Conservation (phyloP, 1,140 invertebrate species). For the Bombus picipes region DNA sequence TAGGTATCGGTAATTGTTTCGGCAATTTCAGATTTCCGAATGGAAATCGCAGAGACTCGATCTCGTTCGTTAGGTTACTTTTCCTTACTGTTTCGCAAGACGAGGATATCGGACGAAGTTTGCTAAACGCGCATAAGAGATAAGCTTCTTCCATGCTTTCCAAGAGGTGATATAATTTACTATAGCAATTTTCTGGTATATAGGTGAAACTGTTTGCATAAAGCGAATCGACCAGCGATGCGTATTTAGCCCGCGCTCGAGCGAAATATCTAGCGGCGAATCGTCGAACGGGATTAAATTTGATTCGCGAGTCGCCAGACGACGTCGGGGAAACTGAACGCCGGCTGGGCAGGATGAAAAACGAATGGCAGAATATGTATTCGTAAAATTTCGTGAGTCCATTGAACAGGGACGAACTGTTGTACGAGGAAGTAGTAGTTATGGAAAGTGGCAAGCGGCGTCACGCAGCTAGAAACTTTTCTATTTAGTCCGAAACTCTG, state of each 20-base stretch:
- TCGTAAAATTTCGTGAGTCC: not conserved
- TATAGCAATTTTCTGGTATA: not conserved
- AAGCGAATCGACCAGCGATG: not conserved
- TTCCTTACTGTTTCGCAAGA: not conserved
- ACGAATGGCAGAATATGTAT: not conserved
- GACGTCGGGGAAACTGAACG: not conserved
- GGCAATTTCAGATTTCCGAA: not conserved
- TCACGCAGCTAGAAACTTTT: constrained; percentile 36
- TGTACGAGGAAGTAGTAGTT: not conserved
- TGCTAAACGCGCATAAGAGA: not conserved
- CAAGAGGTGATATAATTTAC: too few species aligned
- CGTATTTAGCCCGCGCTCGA: not conserved
- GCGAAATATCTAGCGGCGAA: not conserved
- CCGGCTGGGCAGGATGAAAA: not conserved
- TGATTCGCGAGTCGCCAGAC: not conserved
- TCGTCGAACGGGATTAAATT: not conserved
- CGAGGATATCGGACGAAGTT: not conserved
- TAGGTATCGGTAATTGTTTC: not conserved
- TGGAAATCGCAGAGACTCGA: not conserved
- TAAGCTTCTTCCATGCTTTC: too few species aligned
- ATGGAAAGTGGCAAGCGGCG: constrained; percentile 24
- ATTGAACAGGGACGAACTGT: constrained; percentile 6
- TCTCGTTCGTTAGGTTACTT: not conserved
- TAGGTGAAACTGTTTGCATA: not conserved
- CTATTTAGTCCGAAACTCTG: constrained; percentile 35